phyloP scores from a whole-genome alignment of 2,888 invertebrate species.

The Gymnoscelis rufifasciata region DNA sequence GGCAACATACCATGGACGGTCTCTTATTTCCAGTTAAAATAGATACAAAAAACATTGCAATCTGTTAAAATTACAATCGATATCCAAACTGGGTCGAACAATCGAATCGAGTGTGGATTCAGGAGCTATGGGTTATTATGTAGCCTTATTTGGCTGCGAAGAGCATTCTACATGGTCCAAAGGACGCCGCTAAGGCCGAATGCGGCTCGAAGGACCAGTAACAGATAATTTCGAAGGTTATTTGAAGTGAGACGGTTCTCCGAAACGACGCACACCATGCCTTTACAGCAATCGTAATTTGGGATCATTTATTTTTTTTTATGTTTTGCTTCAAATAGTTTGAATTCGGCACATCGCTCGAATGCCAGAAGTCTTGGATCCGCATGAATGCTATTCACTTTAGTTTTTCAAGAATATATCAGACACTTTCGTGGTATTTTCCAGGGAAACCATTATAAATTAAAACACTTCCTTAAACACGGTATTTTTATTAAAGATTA shows the following conservation, averaged over 20 bases:
- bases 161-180: conserved; percentile 60
- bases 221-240: conserved; percentile 53
- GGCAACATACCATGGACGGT: conserved; percentile 7
- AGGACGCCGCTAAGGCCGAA: conserved; percentile 73
- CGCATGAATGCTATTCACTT: too few relatives aligned
- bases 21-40: conserved; percentile 9
- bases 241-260: conserved; percentile 60
- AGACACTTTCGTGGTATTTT: too few relatives aligned
- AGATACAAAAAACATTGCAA: conserved; percentile 26
- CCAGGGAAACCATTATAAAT: too few relatives aligned
- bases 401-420: too few relatives aligned
- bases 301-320: conserved; percentile 48
- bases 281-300: conserved; percentile 57
- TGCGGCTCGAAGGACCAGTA: conserved; percentile 40
- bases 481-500: too few relatives aligned
- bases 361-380: conserved; percentile 2
- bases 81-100: conserved; percentile 72
- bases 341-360: conserved; percentile 17
- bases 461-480: too few relatives aligned
- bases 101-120: conserved; percentile 64
- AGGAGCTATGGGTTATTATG: conserved; percentile 62
- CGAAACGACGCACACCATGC: conserved; percentile 64
- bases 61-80: conserved; percentile 50
- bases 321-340: conserved; percentile 40
- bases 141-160: conserved; percentile 63